Conservation (phyloP, 2,113 vertebrate genomes). For the Rhinolophus sinicus region DNA sequence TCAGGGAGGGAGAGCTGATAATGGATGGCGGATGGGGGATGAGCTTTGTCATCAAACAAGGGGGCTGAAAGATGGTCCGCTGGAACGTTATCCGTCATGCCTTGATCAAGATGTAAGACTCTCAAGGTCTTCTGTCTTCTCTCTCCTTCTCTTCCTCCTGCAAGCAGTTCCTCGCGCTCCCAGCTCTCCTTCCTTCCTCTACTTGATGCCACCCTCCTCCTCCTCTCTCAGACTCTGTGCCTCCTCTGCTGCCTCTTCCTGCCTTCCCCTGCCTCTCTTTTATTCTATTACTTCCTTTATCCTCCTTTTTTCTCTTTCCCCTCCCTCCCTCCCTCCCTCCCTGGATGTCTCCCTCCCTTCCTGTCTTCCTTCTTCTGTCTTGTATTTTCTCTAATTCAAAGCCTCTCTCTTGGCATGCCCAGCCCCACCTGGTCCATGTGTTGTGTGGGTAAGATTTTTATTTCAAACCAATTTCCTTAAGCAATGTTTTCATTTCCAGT, state of each 20-base stretch:
- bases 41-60: constrained; percentile 97
- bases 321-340: background rate
- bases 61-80: constrained; percentile 95
- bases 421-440: too few relatives aligned
- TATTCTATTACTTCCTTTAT: background rate
- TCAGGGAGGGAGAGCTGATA: constrained; percentile 92
- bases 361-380: background rate
- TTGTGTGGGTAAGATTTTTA: background rate
- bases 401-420: background rate
- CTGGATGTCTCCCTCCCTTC: too few relatives aligned
- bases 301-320: background rate
- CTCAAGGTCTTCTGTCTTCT: constrained; percentile 72
- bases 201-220: background rate
- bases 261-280: background rate
- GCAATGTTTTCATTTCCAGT: background rate
- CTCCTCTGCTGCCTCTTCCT: background rate
- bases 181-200: background rate
- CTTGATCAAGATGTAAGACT: constrained; percentile 98
- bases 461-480: background rate
- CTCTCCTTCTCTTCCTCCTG: constrained; percentile 44
- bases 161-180: too few relatives aligned
- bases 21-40: constrained; percentile 93
- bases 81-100: constrained; percentile 97
- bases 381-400: background rate
- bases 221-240: background rate